phyloP scores from a whole-genome alignment of 2,797 vertebrate species.

The Phoeniculus purpureus region DNA sequence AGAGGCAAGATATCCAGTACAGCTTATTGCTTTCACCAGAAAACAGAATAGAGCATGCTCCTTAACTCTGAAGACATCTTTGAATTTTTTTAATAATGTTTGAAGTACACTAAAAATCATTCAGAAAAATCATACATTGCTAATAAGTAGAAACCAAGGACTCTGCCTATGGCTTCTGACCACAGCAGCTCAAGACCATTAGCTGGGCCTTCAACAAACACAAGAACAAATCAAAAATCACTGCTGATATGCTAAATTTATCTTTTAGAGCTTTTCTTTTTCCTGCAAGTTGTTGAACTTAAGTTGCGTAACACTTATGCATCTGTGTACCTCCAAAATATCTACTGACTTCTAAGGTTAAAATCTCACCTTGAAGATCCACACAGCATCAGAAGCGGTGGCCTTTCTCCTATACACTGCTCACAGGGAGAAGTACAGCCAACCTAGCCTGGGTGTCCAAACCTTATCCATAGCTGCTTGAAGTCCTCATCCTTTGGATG shows the following conservation, averaged over 20 bases:
- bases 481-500: not conserved
- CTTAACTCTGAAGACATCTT: not conserved
- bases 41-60: not conserved
- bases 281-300: not conserved
- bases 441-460: fast-evolving
- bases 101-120: not conserved
- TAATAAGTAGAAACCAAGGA: not conserved
- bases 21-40: not conserved
- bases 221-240: not conserved
- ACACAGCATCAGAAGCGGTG: not conserved
- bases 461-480: fast-evolving
- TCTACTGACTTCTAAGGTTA: not conserved
- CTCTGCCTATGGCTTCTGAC: not conserved
- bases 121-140: not conserved
- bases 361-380: not conserved
- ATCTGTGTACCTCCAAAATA: not conserved
- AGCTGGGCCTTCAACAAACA: not conserved
- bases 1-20: not conserved
- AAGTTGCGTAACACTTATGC: no score
- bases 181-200: not conserved
- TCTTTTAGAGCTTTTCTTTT: not conserved
- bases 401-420: not conserved
- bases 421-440: not conserved
- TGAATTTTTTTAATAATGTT: not conserved
- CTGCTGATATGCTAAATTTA: not conserved